Evolutionary conservation across 2,888 invertebrate genomes (phyloP), one percentile per base, ranked within the genome.

Genomic region (Hyalella azteca): DNA sequence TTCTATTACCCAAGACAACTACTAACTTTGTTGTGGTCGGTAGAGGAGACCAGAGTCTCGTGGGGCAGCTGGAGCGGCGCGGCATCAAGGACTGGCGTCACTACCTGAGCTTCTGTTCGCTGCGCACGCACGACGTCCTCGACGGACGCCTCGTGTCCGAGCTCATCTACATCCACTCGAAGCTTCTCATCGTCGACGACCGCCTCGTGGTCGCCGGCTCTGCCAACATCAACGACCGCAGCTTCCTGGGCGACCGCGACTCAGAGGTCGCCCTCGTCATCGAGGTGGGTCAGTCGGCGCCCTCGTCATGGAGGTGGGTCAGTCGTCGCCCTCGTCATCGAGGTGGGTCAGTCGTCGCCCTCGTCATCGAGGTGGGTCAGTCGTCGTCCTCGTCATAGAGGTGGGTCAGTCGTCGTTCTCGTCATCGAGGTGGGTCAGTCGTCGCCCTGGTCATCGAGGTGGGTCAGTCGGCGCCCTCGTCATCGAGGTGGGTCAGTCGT

Each of bases 151-250:
- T 90, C 89, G 93, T 97, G 73, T 95, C 97, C 0, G 98, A 98
- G 88, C 90, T 98, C 11, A 93, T 99, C 80, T 99, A 99, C 88
- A 97, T 99, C 19, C 98, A 99, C 89, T 97, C 97, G 81, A 99
- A 99, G 89, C 89, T 99, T 81, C 91, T 98, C 89, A 96, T 99
- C 82, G 94, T 94, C 0, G 98, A 99, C 87, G 98, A 99, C 88
- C 92, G 92, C 85, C 90, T 92, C 2, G 92, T 95, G 0, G 96
- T 99, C 84, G 97, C 98, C 86, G 98, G 98, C 26, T 98, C 97
- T 5, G 98, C 98, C 0, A 99, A 99, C 87, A 97, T 99, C 86
- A 99, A 99, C 87, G 98, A 99, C 88, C 90, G 98, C 78, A 97
- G 97, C 79, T 91, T 98, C 91, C 90, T 96, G 78, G 98, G 98